Conservation (phyloP, 92 coral and sea anemone species). For the Siderastrea siderea region DNA sequence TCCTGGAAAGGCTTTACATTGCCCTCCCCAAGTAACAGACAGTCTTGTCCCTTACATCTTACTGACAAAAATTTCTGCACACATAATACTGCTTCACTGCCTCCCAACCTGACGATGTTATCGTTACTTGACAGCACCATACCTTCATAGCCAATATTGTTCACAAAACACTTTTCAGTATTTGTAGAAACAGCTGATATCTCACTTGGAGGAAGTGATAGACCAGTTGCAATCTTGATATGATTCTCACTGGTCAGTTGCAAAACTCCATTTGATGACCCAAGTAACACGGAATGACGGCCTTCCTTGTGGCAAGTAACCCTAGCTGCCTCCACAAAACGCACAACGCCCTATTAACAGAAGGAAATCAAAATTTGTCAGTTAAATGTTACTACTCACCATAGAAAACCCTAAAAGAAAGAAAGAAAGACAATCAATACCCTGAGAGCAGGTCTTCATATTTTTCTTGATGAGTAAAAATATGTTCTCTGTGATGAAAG, state of each 20-base stretch:
- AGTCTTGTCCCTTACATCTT: slow-evolving; percentile 23
- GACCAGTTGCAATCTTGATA: slow-evolving; percentile 37
- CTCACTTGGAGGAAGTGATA: slow-evolving; percentile 41
- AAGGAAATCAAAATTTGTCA: slow-evolving; percentile 15
- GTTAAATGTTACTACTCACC: neutral
- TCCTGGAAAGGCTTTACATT: slow-evolving; percentile 40
- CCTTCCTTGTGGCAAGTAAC: slow-evolving; percentile 19
- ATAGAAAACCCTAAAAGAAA: neutral
- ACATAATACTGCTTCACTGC: slow-evolving; percentile 37
- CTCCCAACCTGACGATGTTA: slow-evolving; percentile 35
- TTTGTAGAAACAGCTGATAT: slow-evolving; percentile 27
- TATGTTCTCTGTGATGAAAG: slow-evolving; percentile 7
- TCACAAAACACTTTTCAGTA: slow-evolving; percentile 58
- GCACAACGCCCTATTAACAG: slow-evolving; percentile 31
- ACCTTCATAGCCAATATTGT: slow-evolving; percentile 59
- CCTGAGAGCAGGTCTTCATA: neutral
- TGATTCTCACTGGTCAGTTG: slow-evolving; percentile 25
- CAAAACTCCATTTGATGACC: slow-evolving; percentile 30
- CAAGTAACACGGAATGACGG: slow-evolving; percentile 34
- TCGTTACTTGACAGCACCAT: slow-evolving; percentile 59
- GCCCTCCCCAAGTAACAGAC: slow-evolving; percentile 43
- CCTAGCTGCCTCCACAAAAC: slow-evolving; percentile 41
- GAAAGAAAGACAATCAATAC: neutral
- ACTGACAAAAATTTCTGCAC: slow-evolving; percentile 48
- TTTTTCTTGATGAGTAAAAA: neutral